phyloP scores from a whole-genome alignment of 2,888 invertebrate genomes.

The Portevinia maculata region DNA sequence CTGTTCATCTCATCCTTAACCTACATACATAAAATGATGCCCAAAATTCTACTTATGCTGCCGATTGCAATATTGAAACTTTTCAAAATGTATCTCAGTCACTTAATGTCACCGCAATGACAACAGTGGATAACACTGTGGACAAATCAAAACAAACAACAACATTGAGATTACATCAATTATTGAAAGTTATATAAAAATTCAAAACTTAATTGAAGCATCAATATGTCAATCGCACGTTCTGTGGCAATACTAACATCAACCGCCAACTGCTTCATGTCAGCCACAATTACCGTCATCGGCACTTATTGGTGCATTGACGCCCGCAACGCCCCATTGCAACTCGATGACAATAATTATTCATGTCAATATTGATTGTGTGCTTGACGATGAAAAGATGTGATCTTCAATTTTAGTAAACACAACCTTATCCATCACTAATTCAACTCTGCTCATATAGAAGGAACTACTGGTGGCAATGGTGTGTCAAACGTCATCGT shows the following conservation, averaged over 20 bases:
- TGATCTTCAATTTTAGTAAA: conserved; percentile 17
- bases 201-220: conserved; percentile 38
- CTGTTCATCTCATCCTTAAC: conserved; percentile 7
- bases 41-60: neutral
- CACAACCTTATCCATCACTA: neutral
- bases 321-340: conserved; percentile 3
- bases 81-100: conserved; percentile 8
- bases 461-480: conserved; percentile 30
- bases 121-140: neutral
- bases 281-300: conserved; percentile 30
- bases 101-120: conserved; percentile 20
- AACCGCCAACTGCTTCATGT: neutral
- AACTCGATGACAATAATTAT: conserved; percentile 11
- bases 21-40: neutral
- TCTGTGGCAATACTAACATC: conserved; percentile 24
- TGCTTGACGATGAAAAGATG: neutral
- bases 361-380: conserved; percentile 11
- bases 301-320: neutral
- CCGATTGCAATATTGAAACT: neutral
- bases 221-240: conserved; percentile 15
- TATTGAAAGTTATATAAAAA: neutral
- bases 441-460: conserved; percentile 6
- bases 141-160: conserved; percentile 17
- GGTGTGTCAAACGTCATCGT: conserved; percentile 30
- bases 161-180: conserved; percentile 6